Percentiles rank a stretch among this genome's conserved stretches.
These are phyloP conservation scores for Microtus richardsoni DNA, from an alignment of 2,113 vertebrate genomes.

Conservation along the genomic window DNA sequence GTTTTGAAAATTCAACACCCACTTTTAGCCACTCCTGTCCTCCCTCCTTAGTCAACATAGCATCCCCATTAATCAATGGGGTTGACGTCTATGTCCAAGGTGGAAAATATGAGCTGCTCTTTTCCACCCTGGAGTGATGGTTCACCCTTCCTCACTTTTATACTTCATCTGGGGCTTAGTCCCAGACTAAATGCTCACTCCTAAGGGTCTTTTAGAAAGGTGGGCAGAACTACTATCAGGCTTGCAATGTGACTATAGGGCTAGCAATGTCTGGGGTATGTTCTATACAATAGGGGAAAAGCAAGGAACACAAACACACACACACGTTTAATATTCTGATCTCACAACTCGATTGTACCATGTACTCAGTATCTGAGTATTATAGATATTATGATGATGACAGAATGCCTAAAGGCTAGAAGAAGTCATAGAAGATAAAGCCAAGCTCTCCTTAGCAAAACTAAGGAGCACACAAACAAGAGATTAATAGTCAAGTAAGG, in stretches of 20 bases:
- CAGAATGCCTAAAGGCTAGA: neutral
- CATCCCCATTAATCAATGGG: constrained; percentile 62
- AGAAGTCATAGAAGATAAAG: neutral
- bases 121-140: neutral
- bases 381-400: neutral
- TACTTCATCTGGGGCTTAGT: neutral
- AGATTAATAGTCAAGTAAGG: neutral
- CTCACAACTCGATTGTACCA: neutral
- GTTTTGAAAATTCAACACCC: constrained; percentile 81
- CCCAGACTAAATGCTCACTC: neutral
- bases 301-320: neutral
- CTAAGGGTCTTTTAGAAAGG: neutral
- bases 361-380: neutral
- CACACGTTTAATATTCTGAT: neutral
- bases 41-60: constrained; percentile 69
- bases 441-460: neutral
- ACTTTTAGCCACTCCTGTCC: constrained; percentile 67
- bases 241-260: neutral
- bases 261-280: neutral
- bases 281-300: neutral
- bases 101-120: constrained; percentile 67
- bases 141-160: neutral
- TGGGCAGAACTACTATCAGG: neutral
- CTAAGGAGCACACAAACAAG: neutral
- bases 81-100: constrained; percentile 47